phyloP scores from a whole-genome alignment of 2,113 vertebrate species.

The Noturus placidus region DNA sequence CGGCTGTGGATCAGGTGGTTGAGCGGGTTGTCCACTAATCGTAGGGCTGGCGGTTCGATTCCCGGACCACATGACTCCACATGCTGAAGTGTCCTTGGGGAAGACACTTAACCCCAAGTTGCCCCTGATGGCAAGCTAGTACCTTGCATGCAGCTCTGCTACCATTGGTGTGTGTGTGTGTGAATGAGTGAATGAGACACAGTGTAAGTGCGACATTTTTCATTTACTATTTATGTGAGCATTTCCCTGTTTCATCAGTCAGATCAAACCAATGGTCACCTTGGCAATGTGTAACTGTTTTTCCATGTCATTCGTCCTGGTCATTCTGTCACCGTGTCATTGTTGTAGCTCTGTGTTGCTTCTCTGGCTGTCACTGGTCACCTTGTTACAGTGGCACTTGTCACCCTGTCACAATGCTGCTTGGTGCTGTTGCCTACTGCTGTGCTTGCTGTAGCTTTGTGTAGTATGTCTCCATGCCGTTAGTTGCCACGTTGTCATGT shows the following conservation, averaged over 20 bases:
- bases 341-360: neutral
- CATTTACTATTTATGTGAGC: no score
- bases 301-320: neutral
- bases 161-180: no score
- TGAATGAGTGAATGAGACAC: no score
- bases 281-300: neutral
- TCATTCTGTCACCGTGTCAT: neutral
- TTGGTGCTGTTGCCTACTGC: neutral
- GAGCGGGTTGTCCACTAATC: no score
- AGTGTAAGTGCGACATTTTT: no score
- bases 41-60: no score
- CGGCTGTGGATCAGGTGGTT: no score
- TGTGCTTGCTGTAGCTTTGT: neutral
- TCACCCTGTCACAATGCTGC: neutral
- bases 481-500: slow-evolving; percentile 1
- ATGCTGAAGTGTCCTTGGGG: no score
- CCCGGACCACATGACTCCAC: no score
- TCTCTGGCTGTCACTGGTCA: neutral
- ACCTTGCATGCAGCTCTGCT: no score
- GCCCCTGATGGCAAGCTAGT: no score
- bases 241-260: neutral
- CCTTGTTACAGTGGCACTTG: neutral
- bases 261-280: neutral
- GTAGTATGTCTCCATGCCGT: neutral
- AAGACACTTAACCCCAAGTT: no score